Conservation (phyloP, 1,140 invertebrate genomes). For the honey bee (Apis mellifera) region DNA sequence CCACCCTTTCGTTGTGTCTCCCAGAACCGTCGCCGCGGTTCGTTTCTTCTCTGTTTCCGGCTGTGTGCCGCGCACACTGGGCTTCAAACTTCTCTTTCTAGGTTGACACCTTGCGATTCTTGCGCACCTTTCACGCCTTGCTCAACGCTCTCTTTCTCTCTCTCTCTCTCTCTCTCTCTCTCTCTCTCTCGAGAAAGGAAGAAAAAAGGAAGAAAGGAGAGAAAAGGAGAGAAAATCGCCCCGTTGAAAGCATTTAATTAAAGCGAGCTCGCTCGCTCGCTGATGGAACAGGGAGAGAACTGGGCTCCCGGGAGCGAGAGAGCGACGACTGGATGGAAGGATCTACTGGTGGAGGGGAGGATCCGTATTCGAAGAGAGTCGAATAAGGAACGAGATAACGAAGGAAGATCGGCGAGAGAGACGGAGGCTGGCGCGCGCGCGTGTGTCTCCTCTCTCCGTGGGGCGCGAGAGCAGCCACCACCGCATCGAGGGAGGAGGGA, state of each 20-base stretch:
- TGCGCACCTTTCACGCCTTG: slow-evolving; percentile 37
- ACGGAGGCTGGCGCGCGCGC: background rate
- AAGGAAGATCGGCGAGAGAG: background rate
- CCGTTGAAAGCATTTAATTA: slow-evolving; percentile 61
- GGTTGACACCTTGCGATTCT: slow-evolving; percentile 60
- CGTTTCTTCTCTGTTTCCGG: slow-evolving; percentile 7
- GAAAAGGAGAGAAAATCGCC: slow-evolving; percentile 32
- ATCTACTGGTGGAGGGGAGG: background rate
- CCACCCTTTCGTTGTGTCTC: slow-evolving; percentile 9
- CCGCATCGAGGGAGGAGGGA: background rate
- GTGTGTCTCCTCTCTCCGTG: no score
- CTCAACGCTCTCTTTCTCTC: slow-evolving; percentile 22
- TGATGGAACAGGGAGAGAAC: slow-evolving; percentile 51
- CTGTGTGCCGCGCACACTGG: slow-evolving; percentile 24
- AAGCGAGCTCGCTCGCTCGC: slow-evolving; percentile 32
- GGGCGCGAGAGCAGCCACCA: background rate
- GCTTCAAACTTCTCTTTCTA: slow-evolving; percentile 58
- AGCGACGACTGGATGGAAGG: background rate
- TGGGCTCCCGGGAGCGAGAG: slow-evolving; percentile 20
- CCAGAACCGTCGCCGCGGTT: slow-evolving; percentile 17
- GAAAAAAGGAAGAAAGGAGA: no score
- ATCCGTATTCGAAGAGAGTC: background rate
- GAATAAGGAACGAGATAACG: slow-evolving; percentile 13
- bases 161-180: background rate
- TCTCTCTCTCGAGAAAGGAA: background rate